These are phyloP conservation scores for Lycaon pictus DNA, from an alignment of 2,113 vertebrate genomes.

Conservation along the genomic window DNA sequence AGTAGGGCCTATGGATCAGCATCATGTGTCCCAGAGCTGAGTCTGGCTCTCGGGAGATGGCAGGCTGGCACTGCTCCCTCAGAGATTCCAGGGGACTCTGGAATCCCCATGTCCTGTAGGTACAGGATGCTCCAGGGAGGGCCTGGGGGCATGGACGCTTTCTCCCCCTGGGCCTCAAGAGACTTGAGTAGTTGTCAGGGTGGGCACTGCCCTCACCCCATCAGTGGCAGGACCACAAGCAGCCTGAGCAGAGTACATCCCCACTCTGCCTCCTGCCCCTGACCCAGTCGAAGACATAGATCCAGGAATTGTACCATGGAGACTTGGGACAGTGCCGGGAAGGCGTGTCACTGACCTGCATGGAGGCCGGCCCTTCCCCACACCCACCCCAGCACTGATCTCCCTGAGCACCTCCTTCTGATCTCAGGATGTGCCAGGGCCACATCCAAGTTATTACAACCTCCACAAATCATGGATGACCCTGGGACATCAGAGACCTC, in stretches of 20 bases:
- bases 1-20: neutral
- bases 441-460: neutral
- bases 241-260: neutral
- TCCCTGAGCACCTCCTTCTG: neutral
- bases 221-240: neutral
- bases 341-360: neutral
- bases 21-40: neutral
- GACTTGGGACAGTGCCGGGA: neutral
- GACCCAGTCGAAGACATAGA: neutral
- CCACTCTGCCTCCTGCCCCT: neutral
- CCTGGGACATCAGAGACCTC: neutral
- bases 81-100: neutral
- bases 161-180: neutral
- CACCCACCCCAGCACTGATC: neutral
- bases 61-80: neutral
- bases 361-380: neutral
- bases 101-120: neutral
- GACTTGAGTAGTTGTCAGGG: neutral
- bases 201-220: neutral
- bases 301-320: neutral
- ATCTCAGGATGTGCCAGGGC: neutral
- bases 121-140: no score
- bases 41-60: neutral
- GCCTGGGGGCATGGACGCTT: neutral
- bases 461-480: neutral